Evolutionary conservation across 2,113 vertebrate genomes (phyloP).

Genomic region (Gymnogyps californianus): DNA sequence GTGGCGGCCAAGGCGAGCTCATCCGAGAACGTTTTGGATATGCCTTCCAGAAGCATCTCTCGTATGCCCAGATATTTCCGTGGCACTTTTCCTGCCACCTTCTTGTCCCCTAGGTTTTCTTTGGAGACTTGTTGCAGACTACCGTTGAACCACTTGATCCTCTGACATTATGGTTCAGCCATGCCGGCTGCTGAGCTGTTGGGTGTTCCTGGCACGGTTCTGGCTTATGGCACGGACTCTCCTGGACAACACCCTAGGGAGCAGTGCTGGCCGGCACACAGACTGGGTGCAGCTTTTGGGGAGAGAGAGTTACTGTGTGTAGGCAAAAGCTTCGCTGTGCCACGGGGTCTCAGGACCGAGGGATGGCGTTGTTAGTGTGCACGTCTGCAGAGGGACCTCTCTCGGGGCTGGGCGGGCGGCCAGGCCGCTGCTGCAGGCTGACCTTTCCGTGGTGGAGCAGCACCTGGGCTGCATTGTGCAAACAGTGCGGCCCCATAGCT

Average conservation of each 20-base stretch:
- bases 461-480: background rate
- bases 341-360: accelerated
- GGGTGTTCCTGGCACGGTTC: background rate
- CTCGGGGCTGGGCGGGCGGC: background rate
- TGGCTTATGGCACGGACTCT: background rate
- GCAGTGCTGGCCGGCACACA: accelerated
- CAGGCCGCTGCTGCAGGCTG: background rate
- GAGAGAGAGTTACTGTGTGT: background rate
- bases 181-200: background rate
- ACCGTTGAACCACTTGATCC: background rate
- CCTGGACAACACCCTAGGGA: background rate
- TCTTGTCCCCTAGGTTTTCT: background rate
- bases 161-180: background rate
- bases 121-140: background rate
- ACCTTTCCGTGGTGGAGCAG: background rate
- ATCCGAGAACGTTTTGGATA: background rate
- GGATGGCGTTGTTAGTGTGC: no score
- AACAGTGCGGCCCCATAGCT: accelerated
- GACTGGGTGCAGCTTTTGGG: background rate
- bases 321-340: background rate
- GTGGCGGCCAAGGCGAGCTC: background rate
- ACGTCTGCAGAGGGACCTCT: background rate
- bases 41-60: background rate
- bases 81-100: background rate
- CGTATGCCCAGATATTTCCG: accelerated